phyloP scores from a whole-genome alignment of 2,113 vertebrate species.

The Antechinus stuartii region DNA sequence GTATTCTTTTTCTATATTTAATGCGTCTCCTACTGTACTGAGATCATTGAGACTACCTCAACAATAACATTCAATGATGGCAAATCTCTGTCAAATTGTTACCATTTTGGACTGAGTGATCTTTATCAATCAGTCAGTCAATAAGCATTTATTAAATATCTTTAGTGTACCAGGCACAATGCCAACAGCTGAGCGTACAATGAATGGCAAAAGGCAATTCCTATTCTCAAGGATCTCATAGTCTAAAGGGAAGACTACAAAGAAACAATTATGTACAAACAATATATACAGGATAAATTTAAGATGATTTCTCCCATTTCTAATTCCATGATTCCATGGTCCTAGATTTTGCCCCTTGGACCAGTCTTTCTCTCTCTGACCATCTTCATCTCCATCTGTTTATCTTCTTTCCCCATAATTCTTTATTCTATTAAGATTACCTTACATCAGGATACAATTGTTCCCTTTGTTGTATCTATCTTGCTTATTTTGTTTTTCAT shows the following conservation, averaged over 20 bases:
- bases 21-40: neutral
- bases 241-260: neutral
- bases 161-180: neutral
- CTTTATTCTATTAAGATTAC: too few relatives aligned
- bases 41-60: neutral
- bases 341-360: neutral
- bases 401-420: too few relatives aligned
- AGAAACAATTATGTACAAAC: neutral
- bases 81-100: neutral
- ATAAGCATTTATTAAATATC: neutral
- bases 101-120: neutral
- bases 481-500: too few relatives aligned
- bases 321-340: neutral
- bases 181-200: too few relatives aligned
- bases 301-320: neutral
- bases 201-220: neutral
- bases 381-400: too few relatives aligned
- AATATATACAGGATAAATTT: neutral
- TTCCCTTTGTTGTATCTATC: too few relatives aligned
- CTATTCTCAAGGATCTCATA: neutral
- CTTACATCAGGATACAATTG: too few relatives aligned
- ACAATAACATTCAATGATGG: neutral
- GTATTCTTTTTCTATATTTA: neutral
- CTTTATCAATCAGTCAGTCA: neutral
- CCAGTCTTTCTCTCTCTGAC: neutral